These are phyloP conservation scores for Chlorodrepanis virens DNA, from an alignment of 2,113 vertebrate species.

Conservation along the genomic window DNA sequence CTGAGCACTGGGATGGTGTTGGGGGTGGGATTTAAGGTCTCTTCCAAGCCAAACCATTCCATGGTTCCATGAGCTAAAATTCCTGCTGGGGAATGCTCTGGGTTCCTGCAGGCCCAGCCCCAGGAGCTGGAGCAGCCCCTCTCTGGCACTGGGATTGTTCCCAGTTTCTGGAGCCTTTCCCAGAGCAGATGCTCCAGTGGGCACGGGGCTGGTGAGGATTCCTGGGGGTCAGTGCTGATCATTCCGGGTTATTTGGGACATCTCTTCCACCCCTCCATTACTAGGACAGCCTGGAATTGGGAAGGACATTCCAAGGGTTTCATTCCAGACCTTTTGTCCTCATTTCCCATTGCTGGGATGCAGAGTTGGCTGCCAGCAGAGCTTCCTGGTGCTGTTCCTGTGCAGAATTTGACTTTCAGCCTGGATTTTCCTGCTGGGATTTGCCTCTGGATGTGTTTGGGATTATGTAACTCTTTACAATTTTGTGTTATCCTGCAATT, in stretches of 20 bases:
- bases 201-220: neutral
- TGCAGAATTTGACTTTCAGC: neutral
- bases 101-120: fast-evolving
- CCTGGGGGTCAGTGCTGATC: neutral
- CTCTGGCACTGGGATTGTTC: fast-evolving
- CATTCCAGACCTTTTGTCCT: neutral
- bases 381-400: neutral
- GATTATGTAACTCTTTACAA: fast-evolving
- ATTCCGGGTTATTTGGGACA: neutral
- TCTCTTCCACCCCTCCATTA: neutral
- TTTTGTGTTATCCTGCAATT: neutral
- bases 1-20: neutral
- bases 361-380: neutral
- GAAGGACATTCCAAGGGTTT: neutral
- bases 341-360: neutral
- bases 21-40: neutral
- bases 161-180: neutral
- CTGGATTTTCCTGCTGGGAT: neutral
- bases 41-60: neutral
- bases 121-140: neutral
- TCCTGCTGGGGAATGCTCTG: neutral
- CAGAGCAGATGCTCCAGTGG: neutral
- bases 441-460: neutral
- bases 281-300: neutral
- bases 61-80: fast-evolving